These are phyloP conservation scores for Palloptera scutellata DNA, from an alignment of 2,888 invertebrate genomes.

Conservation along the genomic window DNA sequence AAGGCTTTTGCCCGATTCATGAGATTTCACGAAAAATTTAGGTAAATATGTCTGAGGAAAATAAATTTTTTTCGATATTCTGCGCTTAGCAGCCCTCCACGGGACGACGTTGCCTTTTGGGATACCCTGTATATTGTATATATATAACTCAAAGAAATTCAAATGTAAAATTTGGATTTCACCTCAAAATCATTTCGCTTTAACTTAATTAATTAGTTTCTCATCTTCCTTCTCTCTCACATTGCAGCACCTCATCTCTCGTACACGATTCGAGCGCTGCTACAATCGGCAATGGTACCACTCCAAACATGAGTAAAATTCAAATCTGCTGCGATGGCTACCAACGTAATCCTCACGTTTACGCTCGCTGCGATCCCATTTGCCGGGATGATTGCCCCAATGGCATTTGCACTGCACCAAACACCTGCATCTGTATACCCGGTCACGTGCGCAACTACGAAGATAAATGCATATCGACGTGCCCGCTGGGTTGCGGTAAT, in stretches of 20 bases:
- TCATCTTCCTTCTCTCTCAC: no score
- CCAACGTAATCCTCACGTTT: slow-evolving; percentile 69
- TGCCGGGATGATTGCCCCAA: slow-evolving; percentile 66
- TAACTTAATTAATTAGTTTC: no score
- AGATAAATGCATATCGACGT: slow-evolving; percentile 70
- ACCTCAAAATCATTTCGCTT: no score
- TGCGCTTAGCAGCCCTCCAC: no score
- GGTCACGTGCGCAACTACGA: slow-evolving; percentile 60
- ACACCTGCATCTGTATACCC: slow-evolving; percentile 64
- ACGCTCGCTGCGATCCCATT: slow-evolving; percentile 63
- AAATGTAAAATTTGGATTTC: no score
- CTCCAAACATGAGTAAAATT: slow-evolving; percentile 71
- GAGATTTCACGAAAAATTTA: no score
- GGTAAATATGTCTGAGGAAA: no score
- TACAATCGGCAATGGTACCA: slow-evolving; percentile 63
- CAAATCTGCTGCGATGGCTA: slow-evolving; percentile 78
- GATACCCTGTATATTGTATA: no score
- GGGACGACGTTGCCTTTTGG: no score
- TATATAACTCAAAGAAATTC: no score
- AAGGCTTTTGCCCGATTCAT: no score
- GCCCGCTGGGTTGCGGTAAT: slow-evolving; percentile 75
- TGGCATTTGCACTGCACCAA: slow-evolving; percentile 66
- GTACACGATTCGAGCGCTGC: slow-evolving; percentile 46
- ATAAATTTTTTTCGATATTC: no score
- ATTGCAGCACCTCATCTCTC: slow-evolving; percentile 54